A percentile compares a stretch with the other conserved stretches of the same genome.
These are phyloP conservation scores for Tachina fera DNA, from an alignment of 2,888 invertebrate genomes.

Conservation along the genomic window DNA sequence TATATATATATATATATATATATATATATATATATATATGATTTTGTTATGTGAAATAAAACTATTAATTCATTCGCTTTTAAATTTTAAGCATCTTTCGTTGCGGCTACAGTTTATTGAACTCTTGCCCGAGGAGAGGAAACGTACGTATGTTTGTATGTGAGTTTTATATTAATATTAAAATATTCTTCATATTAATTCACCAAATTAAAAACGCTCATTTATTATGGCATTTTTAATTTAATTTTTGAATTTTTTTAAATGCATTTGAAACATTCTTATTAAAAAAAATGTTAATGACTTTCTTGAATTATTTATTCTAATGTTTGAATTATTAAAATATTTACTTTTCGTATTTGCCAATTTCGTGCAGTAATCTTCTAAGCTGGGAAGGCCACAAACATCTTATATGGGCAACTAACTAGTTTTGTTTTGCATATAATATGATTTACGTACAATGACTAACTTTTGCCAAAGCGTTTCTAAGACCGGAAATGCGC, in stretches of 20 bases:
- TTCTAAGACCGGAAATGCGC: too few relatives aligned
- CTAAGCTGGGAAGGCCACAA: constrained; percentile 26
- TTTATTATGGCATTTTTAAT: background rate
- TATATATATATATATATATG: background rate
- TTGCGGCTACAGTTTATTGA: constrained; percentile 50
- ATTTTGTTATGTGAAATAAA: constrained; percentile 15
- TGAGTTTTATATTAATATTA: background rate
- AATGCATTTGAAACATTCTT: background rate
- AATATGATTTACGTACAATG: too few relatives aligned
- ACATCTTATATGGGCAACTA: background rate
- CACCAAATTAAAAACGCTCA: background rate
- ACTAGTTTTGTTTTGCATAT: too few relatives aligned
- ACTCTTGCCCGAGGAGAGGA: constrained; percentile 5
- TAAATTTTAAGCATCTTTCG: constrained; percentile 8
- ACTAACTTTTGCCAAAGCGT: too few relatives aligned
- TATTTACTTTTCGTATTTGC: background rate
- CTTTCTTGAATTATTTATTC: background rate
- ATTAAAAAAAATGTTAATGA: background rate
- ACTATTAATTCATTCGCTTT: background rate
- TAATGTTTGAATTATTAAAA: background rate
- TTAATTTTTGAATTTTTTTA: background rate
- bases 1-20: too few relatives aligned
- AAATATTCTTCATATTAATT: background rate
- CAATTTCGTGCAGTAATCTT: constrained; percentile 44
- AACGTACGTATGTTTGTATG: background rate